These are phyloP conservation scores for Sebastes matsubarae DNA, from an alignment of 2,797 vertebrate genomes.

Conservation along the genomic window DNA sequence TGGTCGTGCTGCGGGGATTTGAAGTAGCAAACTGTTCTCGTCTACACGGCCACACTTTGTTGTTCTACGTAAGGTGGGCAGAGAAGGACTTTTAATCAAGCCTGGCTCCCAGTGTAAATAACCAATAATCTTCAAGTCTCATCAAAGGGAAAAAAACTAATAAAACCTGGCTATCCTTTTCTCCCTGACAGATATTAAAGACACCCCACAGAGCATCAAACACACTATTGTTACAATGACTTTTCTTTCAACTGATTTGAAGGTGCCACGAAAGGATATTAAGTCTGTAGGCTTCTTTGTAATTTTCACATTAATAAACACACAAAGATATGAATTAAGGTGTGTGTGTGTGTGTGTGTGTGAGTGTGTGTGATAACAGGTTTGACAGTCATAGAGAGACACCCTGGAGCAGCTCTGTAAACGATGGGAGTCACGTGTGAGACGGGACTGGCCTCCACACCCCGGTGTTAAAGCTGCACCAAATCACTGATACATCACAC, in stretches of 20 bases:
- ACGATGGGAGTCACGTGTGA: slow-evolving; percentile 18
- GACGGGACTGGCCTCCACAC: slow-evolving; percentile 42
- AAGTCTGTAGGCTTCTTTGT: background rate
- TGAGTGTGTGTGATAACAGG: slow-evolving; percentile 11
- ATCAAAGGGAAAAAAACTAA: slow-evolving; percentile 50
- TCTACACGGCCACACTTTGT: background rate
- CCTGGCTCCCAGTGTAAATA: slow-evolving; percentile 43
- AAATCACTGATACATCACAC: slow-evolving; percentile 42
- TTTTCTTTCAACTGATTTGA: slow-evolving; percentile 12
- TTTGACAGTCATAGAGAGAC: background rate
- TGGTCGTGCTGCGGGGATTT: background rate
- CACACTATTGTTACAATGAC: background rate
- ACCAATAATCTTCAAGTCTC: slow-evolving; percentile 42
- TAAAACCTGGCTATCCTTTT: slow-evolving; percentile 42
- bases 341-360: background rate
- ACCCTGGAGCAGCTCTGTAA: slow-evolving; percentile 4
- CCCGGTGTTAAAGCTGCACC: slow-evolving; percentile 20
- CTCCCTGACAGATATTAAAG: slow-evolving; percentile 48
- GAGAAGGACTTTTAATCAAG: slow-evolving; percentile 51
- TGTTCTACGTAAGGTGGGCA: background rate
- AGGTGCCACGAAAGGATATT: slow-evolving; percentile 21
- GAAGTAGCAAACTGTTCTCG: background rate
- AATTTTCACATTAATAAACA: background rate
- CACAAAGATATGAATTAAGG: background rate
- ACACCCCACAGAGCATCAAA: slow-evolving; percentile 21